Evolutionary conservation across 2,797 vertebrate genomes (phyloP).

Genomic region (Spatula clypeata): DNA sequence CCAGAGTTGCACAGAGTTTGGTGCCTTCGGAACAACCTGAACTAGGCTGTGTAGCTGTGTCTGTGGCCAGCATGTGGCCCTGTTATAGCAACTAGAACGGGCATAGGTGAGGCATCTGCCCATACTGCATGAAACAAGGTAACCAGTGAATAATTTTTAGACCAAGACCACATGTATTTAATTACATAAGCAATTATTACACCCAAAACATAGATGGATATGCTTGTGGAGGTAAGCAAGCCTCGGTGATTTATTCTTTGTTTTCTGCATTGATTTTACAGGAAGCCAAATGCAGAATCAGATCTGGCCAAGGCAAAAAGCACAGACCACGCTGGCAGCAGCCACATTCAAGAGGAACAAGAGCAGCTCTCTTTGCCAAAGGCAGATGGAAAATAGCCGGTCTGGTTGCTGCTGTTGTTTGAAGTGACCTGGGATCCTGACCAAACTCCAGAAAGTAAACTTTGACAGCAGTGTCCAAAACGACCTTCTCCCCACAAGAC

Average conservation of each 20-base stretch:
- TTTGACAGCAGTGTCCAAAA: not conserved
- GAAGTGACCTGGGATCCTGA: not conserved
- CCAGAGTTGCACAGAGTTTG: not conserved
- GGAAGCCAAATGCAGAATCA: not conserved
- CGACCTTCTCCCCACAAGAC: not conserved
- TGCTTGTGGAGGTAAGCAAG: not conserved
- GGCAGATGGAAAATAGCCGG: not conserved
- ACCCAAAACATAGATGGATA: not conserved
- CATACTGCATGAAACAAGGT: not conserved
- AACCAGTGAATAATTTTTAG: not conserved
- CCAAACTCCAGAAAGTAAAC: not conserved
- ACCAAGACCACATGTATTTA: not conserved
- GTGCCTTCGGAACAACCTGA: not conserved
- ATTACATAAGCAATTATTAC: not conserved
- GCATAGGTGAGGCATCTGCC: not conserved
- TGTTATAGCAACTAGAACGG: not conserved
- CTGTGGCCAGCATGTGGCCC: fast-evolving
- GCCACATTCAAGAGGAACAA: not conserved
- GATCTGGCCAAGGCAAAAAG: not conserved
- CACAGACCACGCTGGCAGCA: not conserved
- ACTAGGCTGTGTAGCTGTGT: not conserved
- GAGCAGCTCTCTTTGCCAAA: not conserved
- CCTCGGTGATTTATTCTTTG: not conserved
- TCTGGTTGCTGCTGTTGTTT: not conserved
- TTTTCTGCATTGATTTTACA: not conserved